Evolutionary conservation across 2,797 vertebrate species (phyloP).

Genomic region (Pitangus sulphuratus): DNA sequence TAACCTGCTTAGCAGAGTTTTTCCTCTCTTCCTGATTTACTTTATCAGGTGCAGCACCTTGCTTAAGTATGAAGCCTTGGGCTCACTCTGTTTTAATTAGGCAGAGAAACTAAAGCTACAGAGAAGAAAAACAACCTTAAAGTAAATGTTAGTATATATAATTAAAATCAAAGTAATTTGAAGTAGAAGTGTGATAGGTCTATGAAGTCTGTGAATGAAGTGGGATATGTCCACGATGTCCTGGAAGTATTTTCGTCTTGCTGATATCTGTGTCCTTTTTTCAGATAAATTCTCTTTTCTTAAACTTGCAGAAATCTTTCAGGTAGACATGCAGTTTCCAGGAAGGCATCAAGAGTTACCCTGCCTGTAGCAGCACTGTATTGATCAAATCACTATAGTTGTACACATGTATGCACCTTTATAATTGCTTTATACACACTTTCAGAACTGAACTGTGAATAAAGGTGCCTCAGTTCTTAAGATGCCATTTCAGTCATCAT

Average conservation of each 20-base stretch:
- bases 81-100: background rate
- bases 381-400: background rate
- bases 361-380: background rate
- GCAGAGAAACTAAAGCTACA: background rate
- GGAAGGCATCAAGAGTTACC: background rate
- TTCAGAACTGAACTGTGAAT: background rate
- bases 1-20: background rate
- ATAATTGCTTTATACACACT: background rate
- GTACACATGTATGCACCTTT: background rate
- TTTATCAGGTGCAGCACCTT: background rate
- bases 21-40: background rate
- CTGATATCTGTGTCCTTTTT: background rate
- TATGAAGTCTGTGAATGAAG: background rate
- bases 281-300: background rate
- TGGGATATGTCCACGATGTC: background rate
- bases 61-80: background rate
- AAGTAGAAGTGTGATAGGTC: background rate
- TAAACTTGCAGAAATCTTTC: background rate
- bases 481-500: background rate
- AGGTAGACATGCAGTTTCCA: background rate
- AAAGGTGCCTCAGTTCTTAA: constrained; percentile 9
- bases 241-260: background rate
- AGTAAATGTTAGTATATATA: background rate
- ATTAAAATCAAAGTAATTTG: background rate
- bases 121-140: background rate